Conservation (phyloP, 2,797 vertebrate genomes). For the Hapalemur alaotrensis region DNA sequence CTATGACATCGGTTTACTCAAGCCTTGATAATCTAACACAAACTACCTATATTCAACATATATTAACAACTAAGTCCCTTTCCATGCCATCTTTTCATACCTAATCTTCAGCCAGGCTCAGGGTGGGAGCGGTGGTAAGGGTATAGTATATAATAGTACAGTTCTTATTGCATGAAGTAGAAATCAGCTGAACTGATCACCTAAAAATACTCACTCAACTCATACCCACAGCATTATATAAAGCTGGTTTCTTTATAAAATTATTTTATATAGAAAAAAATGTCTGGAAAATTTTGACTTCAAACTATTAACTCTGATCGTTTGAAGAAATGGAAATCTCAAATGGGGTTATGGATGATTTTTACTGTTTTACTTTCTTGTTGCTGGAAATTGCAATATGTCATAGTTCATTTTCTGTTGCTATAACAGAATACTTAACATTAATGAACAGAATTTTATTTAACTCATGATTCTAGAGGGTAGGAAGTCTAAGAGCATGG, state of each 20-base stretch:
- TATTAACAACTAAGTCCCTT: neutral
- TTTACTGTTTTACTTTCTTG: neutral
- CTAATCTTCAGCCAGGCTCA: neutral
- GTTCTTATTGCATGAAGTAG: neutral
- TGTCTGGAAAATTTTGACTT: neutral
- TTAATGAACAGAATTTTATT: too few relatives aligned
- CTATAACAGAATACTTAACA: neutral
- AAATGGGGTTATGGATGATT: neutral
- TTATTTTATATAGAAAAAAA: neutral
- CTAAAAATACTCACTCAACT: neutral
- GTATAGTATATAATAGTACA: neutral
- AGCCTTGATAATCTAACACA: neutral
- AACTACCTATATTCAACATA: neutral
- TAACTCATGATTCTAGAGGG: neutral
- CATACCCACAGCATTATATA: neutral
- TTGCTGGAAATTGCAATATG: neutral
- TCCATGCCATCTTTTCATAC: neutral
- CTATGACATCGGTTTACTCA: neutral
- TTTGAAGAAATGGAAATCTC: neutral
- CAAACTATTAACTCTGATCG: neutral
- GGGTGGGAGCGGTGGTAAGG: neutral
- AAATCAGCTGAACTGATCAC: neutral
- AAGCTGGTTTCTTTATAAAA: neutral
- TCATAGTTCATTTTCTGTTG: neutral
- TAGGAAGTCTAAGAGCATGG: neutral